Evolutionary conservation across 2,797 vertebrate genomes (phyloP).

Genomic region (Tokudaia muenninki): DNA sequence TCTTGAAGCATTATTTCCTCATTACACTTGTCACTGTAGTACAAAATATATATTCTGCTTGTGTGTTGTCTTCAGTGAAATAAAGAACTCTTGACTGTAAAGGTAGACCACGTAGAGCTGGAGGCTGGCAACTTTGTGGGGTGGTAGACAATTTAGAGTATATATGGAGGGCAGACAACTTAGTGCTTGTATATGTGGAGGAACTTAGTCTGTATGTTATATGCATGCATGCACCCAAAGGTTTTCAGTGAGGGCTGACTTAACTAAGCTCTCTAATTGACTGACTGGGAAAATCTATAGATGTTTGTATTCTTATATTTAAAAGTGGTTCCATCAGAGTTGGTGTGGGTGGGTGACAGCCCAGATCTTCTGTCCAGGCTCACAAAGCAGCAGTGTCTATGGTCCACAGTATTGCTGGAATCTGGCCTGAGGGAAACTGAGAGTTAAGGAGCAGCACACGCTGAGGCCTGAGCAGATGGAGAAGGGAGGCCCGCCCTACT

Average conservation of each 20-base stretch:
- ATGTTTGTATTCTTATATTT: not conserved
- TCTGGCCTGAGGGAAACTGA: not conserved
- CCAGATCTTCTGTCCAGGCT: not conserved
- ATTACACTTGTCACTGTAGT: not conserved
- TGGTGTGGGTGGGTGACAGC: no score
- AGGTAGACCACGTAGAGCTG: not conserved
- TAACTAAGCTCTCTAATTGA: not conserved
- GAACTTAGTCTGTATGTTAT: not conserved
- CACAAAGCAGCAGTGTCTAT: not conserved
- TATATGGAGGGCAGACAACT: not conserved
- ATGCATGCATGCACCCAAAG: not conserved
- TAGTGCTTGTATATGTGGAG: not conserved
- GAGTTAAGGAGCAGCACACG: not conserved
- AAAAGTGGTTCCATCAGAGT: not conserved
- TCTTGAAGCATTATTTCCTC: conserved; percentile 19
- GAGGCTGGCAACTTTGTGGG: not conserved
- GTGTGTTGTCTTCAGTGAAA: not conserved
- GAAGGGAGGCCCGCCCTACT: not conserved
- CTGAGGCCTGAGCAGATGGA: not conserved
- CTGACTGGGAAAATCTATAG: not conserved
- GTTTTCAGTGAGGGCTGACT: not conserved
- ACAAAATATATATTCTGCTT: conserved; percentile 16
- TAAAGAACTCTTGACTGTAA: not conserved
- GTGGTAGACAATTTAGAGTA: not conserved
- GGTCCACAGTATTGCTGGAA: not conserved